Conservation (phyloP, 2,888 invertebrate species). For the Ophion ellenae region DNA sequence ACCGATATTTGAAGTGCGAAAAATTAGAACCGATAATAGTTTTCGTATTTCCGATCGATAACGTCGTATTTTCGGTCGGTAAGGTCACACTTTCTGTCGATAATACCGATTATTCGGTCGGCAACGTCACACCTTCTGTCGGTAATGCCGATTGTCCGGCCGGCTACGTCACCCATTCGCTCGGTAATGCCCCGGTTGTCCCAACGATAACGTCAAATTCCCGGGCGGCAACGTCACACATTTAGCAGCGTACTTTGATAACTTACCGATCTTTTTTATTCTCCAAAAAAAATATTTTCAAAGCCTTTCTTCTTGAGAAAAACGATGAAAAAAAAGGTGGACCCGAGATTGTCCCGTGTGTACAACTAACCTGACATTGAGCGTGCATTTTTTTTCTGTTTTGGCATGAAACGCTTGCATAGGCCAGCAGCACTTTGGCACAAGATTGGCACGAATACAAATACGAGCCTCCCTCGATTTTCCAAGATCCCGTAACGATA, state of each 20-base stretch:
- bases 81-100: background rate
- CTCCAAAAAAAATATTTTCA: background rate
- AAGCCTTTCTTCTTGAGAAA: background rate
- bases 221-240: background rate
- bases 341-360: constrained; percentile 77
- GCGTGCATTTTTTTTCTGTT: constrained; percentile 77
- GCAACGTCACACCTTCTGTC: background rate
- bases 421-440: constrained; percentile 82
- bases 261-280: background rate
- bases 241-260: background rate
- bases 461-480: constrained; percentile 52
- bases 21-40: background rate
- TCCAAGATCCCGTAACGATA: constrained; percentile 47
- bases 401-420: constrained; percentile 82
- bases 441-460: constrained; percentile 80
- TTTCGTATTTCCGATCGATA: background rate
- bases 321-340: constrained; percentile 70
- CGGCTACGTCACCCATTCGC: background rate
- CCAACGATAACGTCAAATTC: background rate
- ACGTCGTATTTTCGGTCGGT: background rate
- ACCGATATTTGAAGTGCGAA: background rate
- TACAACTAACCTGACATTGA: constrained; percentile 72
- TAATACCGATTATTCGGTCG: background rate
- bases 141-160: background rate
- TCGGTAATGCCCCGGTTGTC: background rate